Evolutionary conservation across 2,888 invertebrate genomes (phyloP).

Genomic region (Keiferia lycopersicella): DNA sequence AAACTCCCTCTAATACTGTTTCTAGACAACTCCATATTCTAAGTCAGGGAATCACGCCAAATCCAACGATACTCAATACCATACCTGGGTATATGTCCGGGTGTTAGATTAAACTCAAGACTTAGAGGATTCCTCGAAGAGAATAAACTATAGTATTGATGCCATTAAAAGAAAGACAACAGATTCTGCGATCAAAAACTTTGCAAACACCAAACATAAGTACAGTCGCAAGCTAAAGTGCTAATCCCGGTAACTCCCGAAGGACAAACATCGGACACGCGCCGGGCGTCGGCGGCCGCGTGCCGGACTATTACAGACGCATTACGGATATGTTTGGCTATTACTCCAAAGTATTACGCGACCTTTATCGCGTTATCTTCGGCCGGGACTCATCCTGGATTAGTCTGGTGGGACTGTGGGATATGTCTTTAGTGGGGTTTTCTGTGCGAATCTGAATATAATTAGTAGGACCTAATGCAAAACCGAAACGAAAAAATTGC

Average conservation of each 20-base stretch:
- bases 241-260: slow-evolving; percentile 68
- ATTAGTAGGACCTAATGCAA: neutral
- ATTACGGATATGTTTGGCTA: slow-evolving; percentile 72
- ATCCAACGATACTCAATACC: too few relatives aligned
- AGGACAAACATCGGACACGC: slow-evolving; percentile 62
- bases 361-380: slow-evolving; percentile 73
- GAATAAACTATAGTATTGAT: neutral
- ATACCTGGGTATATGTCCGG: too few relatives aligned
- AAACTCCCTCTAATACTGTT: too few relatives aligned
- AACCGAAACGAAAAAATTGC: neutral
- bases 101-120: too few relatives aligned
- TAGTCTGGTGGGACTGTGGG: slow-evolving; percentile 54
- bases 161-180: neutral
- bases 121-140: too few relatives aligned
- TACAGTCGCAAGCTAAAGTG: slow-evolving; percentile 65
- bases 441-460: slow-evolving; percentile 21
- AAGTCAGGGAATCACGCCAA: too few relatives aligned
- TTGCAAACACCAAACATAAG: neutral
- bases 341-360: slow-evolving; percentile 62
- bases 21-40: too few relatives aligned
- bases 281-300: slow-evolving; percentile 58
- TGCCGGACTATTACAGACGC: slow-evolving; percentile 65
- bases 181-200: slow-evolving; percentile 7
- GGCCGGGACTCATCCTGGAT: slow-evolving; percentile 61
- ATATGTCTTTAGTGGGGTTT: slow-evolving; percentile 36